phyloP scores from a whole-genome alignment of 2,797 vertebrate genomes.

The Kryptopterus vitreolus region DNA sequence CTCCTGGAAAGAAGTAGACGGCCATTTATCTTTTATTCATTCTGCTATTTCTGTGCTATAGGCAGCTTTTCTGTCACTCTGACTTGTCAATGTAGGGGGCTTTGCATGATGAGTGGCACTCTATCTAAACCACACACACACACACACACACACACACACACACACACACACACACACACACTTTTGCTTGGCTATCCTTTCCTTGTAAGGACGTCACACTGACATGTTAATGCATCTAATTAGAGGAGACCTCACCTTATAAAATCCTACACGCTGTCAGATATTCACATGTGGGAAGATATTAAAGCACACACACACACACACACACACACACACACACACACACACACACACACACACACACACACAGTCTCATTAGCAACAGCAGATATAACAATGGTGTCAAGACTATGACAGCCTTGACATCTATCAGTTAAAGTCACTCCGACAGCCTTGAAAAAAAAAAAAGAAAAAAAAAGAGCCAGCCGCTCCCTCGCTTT shows the following conservation, averaged over 20 bases:
- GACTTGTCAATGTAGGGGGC: constrained; percentile 63
- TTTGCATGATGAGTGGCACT: constrained; percentile 50
- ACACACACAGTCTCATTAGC: background rate
- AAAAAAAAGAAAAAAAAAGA: too few relatives aligned
- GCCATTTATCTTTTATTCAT: constrained; percentile 78
- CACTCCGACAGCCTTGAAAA: background rate
- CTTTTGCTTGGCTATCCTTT: background rate
- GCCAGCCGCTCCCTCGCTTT: background rate
- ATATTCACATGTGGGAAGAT: background rate
- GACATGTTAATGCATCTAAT: background rate
- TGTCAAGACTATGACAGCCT: constrained; percentile 24
- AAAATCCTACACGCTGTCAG: background rate
- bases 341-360: background rate
- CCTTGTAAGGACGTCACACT: background rate
- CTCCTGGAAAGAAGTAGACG: constrained; percentile 58
- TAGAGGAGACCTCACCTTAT: background rate
- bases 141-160: constrained; percentile 13
- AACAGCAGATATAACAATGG: background rate
- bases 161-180: constrained; percentile 5
- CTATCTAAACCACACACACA: constrained; percentile 8
- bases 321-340: background rate
- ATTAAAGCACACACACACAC: background rate
- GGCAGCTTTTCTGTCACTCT: constrained; percentile 61
- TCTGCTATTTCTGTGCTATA: constrained; percentile 70
- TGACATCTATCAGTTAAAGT: background rate